Evolutionary conservation across 2,888 invertebrate species (phyloP), one percentile per base, ranked within the genome.

Genomic region (Spodoptera picta): DNA sequence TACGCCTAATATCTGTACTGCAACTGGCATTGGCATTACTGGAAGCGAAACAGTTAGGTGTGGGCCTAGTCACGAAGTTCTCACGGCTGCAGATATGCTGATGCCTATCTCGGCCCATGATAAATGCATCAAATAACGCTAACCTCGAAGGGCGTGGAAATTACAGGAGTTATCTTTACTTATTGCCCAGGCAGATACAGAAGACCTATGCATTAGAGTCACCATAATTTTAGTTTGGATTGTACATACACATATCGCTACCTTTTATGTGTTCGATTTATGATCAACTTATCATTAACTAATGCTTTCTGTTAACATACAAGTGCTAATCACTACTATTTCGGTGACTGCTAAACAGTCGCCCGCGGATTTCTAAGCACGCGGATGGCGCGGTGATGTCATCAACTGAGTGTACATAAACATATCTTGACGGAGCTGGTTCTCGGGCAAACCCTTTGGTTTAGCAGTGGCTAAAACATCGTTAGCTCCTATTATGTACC

Each of bases 11-110:
- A 71, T 65, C 72, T 64, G 57, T 66, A 75, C 69, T 73, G 64
- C 31, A 67, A 73, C 65, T 80, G 73, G 73, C 69, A 75, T 68
- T 77, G 78, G 82, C 74, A 79, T 79, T 83, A 83, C 77, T 66
- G 73, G 68, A 66, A 69, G 64, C 70, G 75, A 80, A 79, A 80
- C 81, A 81, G 80, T 80, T 80, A 72, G 58, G 65, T 81, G 79
- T 71, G 69, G 71, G 81, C 80, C 83, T 77, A 85, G 90, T 92
- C 90, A 92, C 90, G 92, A 90, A 84, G 81, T 91, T 91, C 92
- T 91, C 93, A 92, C 91, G 90, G 87, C 86, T 84, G 84, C 87
- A 87, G 87, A 87, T 88, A 88, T 89, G 84, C 87, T 79, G 89
- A 93, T 91, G 82, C 82, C 86, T 86, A 93, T 92, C 90, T 79